Percentiles rank a stretch among this genome's conserved stretches.
phyloP scores from a whole-genome alignment of 2,797 vertebrate species.

The Phrynocephalus forsythii region DNA sequence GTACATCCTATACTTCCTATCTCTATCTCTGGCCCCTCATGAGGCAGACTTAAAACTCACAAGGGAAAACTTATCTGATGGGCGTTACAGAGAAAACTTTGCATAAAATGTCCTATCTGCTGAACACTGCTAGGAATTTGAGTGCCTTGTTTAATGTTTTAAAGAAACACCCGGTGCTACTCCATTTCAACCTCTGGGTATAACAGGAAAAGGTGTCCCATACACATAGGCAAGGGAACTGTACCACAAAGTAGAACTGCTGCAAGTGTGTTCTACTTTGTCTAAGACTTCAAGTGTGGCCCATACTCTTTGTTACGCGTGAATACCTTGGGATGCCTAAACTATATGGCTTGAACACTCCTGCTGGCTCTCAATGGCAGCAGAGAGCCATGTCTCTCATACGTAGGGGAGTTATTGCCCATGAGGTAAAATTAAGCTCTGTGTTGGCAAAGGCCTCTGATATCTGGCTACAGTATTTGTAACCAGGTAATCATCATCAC shows the following conservation, averaged over 20 bases:
- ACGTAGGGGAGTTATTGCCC: neutral
- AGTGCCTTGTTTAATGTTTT: too few relatives aligned
- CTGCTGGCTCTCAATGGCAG: neutral
- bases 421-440: neutral
- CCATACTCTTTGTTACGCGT: too few relatives aligned
- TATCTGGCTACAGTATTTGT: neutral
- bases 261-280: neutral
- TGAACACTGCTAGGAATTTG: neutral
- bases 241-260: neutral
- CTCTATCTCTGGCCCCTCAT: neutral
- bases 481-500: neutral
- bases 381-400: neutral
- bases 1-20: neutral
- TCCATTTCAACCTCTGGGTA: neutral
- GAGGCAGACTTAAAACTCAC: neutral
- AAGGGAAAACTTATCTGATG: neutral
- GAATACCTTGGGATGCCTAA: neutral
- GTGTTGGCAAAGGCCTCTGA: neutral
- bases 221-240: neutral
- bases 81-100: neutral
- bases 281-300: neutral
- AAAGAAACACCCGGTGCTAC: neutral
- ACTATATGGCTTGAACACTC: neutral
- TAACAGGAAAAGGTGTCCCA: neutral
- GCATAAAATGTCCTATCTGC: too few relatives aligned